Evolutionary conservation across 2,113 vertebrate species (phyloP), one percentile per base, ranked within the genome.

Genomic region (Uria aalge): DNA sequence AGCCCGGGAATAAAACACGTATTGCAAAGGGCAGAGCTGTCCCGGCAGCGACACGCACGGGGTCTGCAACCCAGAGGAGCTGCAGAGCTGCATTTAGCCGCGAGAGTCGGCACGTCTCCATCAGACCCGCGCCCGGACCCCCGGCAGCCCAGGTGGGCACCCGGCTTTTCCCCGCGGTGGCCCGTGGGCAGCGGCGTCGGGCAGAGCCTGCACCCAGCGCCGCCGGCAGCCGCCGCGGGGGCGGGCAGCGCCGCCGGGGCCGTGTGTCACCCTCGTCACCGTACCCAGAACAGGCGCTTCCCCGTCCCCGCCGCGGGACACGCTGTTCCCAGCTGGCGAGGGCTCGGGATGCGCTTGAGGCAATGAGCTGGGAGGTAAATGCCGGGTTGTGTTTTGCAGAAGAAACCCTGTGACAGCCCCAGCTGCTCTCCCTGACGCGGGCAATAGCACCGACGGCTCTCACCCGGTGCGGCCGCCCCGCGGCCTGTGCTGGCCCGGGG

Each of bases 61-160:
- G 11, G 17, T 10, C 19, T 15, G 38, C 56, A n/a, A 20, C 87
- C 12, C 4, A 0, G 26, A 48, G 43, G 22, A 40, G n/a, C n/a
- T 24, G 27, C 50, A 8, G 85, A 26, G 56, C 56, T 16, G 67
- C 38, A 29, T 16, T 47, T 8, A 59, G 41, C 68, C 6, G 0
- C 2, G 4, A 45, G 0, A 47, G 24, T 4, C 0, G 3, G 3
- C 1, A 7, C 21, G 5, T 2, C 38, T 26, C 4, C 59, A 6
- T 41, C 69, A 5, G 63, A 20, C 32, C 67, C 2, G 2, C 1
- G 3, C 19, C 9, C 1, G 2, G 83, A 30, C 8, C 85, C 17
- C 21, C 12, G 6, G 47, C 11, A 57, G 64, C 53, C 59, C 30
- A 4, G 32, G 43, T 18, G 9, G 41, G 36, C 23, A 9, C 20